Base-by-base conservation (phyloP, 2,888 invertebrate genomes). In the Rosalia funebris region DNA sequence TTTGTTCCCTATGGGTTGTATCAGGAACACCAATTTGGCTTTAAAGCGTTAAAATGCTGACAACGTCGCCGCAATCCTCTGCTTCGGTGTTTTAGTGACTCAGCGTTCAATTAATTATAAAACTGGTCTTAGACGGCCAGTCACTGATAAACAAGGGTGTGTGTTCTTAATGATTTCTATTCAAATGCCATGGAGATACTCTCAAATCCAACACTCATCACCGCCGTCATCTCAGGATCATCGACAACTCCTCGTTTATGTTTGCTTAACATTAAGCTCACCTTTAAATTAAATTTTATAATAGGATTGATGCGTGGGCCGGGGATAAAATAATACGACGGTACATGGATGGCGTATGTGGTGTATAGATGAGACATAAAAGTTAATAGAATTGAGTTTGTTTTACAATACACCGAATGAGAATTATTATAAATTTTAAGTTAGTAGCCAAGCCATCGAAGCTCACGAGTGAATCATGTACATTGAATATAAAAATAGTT, bases 31-130 rank as follows among this genome's bases (percentile, higher is more conserved):
- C n/a, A n/a, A n/a, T n/a, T n/a, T n/a, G n/a, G n/a, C n/a, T n/a
- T n/a, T n/a, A n/a, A n/a, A n/a, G n/a, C n/a, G n/a, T n/a, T n/a
- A n/a, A n/a, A n/a, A n/a, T n/a, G n/a, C 11, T 11, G 53, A 42
- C 53, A 53, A 53, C 53, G 32, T 4, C 32, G 41, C 42, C 12
- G 3, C 16, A 31, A 11, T 17, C 15, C 14, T 53, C 32, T 31
- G 17, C 37, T 39, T 39, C 55, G 65, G 63, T 65, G 66, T 64
- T 67, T 70, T 66, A 70, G 68, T 70, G 70, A 73, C 68, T 72
- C 72, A 73, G 73, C 73, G 53, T 66, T 71, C 68, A 72, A 73
- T 73, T 73, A 73, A 73, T 73, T 73, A 73, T 67, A 71, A 72
- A 70, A 71, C 69, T 71, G 70, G 67, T 60, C 55, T 50, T 55